phyloP scores from a whole-genome alignment of 2,797 vertebrate species.

The Pelodytes ibericus region DNA sequence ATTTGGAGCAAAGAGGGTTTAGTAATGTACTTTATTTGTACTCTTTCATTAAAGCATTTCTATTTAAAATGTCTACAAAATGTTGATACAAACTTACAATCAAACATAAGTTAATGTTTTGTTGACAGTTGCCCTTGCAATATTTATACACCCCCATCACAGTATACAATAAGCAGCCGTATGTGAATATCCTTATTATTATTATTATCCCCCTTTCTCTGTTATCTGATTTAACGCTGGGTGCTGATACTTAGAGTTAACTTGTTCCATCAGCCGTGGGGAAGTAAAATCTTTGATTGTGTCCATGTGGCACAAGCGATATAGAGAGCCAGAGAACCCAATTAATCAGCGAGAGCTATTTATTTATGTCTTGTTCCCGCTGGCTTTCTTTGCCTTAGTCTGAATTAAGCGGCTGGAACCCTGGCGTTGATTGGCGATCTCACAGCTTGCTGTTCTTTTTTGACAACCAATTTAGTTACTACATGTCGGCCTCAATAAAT shows the following conservation, averaged over 20 bases:
- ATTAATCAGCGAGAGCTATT: constrained; percentile 50
- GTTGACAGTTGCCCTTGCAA: too few species aligned
- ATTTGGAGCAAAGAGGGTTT: too few species aligned
- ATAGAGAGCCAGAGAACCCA: constrained; percentile 44
- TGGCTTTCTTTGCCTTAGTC: constrained; percentile 39
- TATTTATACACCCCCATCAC: too few species aligned
- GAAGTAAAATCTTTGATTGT: constrained; percentile 52
- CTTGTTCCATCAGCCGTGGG: constrained; percentile 29
- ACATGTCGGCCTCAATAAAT: constrained; percentile 52
- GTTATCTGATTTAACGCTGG: constrained; percentile 34
- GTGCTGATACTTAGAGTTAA: constrained; percentile 36
- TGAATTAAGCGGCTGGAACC: constrained; percentile 49
- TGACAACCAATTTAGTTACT: constrained; percentile 56
- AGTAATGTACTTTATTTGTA: too few species aligned
- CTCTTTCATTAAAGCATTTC: too few species aligned
- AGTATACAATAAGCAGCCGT: too few species aligned
- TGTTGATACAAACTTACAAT: too few species aligned
- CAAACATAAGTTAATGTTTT: too few species aligned
- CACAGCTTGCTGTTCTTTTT: constrained; percentile 53
- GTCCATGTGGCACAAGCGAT: constrained; percentile 41
- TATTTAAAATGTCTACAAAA: too few species aligned
- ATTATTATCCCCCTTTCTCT: not conserved
- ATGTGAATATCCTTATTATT: too few species aligned
- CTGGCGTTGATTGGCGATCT: constrained; percentile 53
- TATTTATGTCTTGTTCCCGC: constrained; percentile 52